Percentiles rank a stretch among this genome's conserved stretches.
Evolutionary conservation across 1,140 invertebrate species (phyloP).

Genomic region (Streblospio benedicti): DNA sequence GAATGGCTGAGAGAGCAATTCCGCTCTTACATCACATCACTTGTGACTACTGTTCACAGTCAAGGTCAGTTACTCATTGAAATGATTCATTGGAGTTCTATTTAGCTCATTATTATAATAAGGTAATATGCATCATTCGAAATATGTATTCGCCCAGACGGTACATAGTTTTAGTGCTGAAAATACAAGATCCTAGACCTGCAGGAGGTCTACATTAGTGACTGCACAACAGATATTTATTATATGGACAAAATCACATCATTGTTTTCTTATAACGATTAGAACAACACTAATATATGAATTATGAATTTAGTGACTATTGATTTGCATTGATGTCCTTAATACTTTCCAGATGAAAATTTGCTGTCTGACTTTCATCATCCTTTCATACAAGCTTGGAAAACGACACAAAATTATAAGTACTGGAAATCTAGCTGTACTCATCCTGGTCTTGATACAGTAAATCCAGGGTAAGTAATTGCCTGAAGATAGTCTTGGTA

Average conservation of each 20-base stretch:
- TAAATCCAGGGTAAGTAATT: conserved; percentile 43
- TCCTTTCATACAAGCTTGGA: conserved; percentile 75
- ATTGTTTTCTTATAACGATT: not conserved
- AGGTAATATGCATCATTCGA: not conserved
- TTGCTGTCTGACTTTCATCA: conserved; percentile 76
- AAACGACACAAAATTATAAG: conserved; percentile 78
- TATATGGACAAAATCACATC: not conserved
- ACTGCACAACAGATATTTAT: not conserved
- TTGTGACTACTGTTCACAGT: conserved; percentile 52
- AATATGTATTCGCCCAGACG: not conserved
- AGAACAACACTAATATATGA: not conserved
- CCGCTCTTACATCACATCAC: conserved; percentile 76
- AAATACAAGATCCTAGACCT: not conserved
- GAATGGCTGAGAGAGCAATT: conserved; percentile 95
- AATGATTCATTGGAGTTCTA: not conserved
- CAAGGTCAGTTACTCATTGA: conserved; percentile 21
- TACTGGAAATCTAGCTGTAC: conserved; percentile 60
- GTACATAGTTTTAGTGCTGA: not conserved
- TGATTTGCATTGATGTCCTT: not conserved
- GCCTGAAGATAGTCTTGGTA: conserved; percentile 27
- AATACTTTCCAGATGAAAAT: conserved; percentile 30
- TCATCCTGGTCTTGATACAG: conserved; percentile 45
- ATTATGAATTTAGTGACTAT: not conserved
- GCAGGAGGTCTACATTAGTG: not conserved
- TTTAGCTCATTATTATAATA: not conserved